Base-by-base conservation (phyloP, 1,140 invertebrate species). In the Euura lappo region DNA sequence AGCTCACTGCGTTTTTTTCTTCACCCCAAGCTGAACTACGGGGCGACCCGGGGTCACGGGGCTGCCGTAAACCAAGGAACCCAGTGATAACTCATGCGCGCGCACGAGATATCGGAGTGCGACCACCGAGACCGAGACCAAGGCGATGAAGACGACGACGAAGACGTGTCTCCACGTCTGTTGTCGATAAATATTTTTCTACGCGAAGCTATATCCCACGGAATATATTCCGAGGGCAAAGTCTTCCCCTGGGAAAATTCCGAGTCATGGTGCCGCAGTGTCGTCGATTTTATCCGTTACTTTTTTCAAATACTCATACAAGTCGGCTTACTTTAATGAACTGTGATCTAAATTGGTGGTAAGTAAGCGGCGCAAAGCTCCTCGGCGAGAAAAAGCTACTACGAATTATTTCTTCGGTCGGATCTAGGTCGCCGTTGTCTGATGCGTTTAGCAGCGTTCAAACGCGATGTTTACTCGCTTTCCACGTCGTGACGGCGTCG, bases 21-120 rank as follows among this genome's bases (percentile, higher is more conserved):
- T 60, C 13, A 60, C 6, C 51, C 51, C 51, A n/a, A n/a, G 10
- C 51, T 60, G 51, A 6, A 6, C 51, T 6, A 60, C 51, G 51
- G 51, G 51, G 3, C 51, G 10, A 60, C 8, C 51, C 51, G 51
- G 28, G 51, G 51, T 60, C 51, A 60, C 51, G 51, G 51, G 51
- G 51, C 51, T 60, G 8, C 51, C 51, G 51, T 60, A 60, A 60
- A 60, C 51, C 51, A 60, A n/a, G 51, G 51, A 60, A 60, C 51
- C 13, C 51, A 8, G 51, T 60, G 51, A 60, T 60, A 60, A 60
- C 51, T 60, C 51, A 60, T 60, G 51, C 51, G 3, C 51, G 51
- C 51, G 5, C 51, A n/a, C 51, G 8, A 3, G 51, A n/a, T 8
- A 60, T 60, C 10, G 28, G 28, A 1, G 28, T 28, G 28, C 28